Percentiles rank a stretch among this genome's conserved stretches.
Conservation (phyloP, 1,140 invertebrate genomes). For the Plodia interpunctella region DNA sequence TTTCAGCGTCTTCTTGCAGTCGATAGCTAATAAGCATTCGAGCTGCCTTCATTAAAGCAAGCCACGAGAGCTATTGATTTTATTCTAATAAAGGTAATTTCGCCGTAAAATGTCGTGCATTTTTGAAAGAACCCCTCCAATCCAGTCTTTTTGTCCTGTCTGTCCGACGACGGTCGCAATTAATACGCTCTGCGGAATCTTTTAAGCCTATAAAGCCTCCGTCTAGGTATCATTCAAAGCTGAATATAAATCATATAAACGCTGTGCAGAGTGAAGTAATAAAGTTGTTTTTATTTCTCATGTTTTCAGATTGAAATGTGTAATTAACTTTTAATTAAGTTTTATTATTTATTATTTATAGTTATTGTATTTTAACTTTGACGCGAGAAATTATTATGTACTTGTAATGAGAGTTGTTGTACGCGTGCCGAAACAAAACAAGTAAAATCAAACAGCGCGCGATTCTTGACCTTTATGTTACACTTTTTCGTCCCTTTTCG, state of each 20-base stretch:
- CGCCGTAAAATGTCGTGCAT: slow-evolving; percentile 35
- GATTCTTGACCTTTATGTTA: too few relatives aligned
- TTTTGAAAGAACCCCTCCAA: slow-evolving; percentile 39
- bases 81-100: slow-evolving; percentile 57
- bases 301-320: too few relatives aligned
- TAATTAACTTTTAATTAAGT: neutral
- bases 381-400: too few relatives aligned
- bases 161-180: slow-evolving; percentile 26
- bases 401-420: too few relatives aligned
- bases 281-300: neutral
- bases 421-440: too few relatives aligned
- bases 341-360: neutral
- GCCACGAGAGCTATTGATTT: slow-evolving; percentile 51
- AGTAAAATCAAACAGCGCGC: too few relatives aligned
- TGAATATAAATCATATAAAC: neutral
- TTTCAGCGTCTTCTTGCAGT: slow-evolving; percentile 29
- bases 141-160: slow-evolving; percentile 36
- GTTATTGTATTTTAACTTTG: too few relatives aligned
- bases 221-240: slow-evolving; percentile 26
- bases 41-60: slow-evolving; percentile 59
- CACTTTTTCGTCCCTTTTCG: too few relatives aligned
- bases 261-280: neutral
- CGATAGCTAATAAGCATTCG: slow-evolving; percentile 58
- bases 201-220: slow-evolving; percentile 20
- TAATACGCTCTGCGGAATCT: slow-evolving; percentile 33